Conservation (phyloP, 2,113 vertebrate genomes). For the Thomomys bottae region DNA sequence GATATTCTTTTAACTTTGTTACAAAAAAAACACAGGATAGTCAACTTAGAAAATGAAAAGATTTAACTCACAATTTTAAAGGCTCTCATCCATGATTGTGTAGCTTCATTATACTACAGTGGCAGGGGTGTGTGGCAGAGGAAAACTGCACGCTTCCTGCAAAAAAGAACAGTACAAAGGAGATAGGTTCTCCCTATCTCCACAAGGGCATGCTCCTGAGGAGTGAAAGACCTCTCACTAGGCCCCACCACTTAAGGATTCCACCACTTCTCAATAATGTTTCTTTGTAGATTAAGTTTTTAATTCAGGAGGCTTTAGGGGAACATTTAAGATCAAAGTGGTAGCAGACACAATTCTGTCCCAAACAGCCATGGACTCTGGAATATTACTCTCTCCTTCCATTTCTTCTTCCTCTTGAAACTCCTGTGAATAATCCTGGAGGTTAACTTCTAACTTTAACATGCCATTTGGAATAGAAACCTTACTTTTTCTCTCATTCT, state of each 20-base stretch:
- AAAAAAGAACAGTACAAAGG: neutral
- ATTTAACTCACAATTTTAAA: neutral
- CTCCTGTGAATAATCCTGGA: neutral
- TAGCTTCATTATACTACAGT: neutral
- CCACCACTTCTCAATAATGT: neutral
- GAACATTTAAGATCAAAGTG: neutral
- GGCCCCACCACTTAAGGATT: neutral
- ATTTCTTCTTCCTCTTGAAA: neutral
- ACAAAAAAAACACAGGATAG: neutral
- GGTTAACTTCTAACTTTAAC: constrained; percentile 3
- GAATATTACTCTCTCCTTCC: neutral
- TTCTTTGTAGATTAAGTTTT: neutral
- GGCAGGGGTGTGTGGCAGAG: neutral
- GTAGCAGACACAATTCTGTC: neutral
- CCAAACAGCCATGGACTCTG: neutral
- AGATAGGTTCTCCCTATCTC: neutral
- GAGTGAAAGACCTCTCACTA: neutral
- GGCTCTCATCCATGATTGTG: neutral
- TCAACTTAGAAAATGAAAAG: neutral
- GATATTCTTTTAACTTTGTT: neutral
- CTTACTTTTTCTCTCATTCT: neutral
- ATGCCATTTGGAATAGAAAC: neutral
- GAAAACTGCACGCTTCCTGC: neutral
- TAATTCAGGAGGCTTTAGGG: neutral
- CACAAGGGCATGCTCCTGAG: neutral